A percentile compares a stretch with the other conserved stretches of the same genome.
Evolutionary conservation across 2,113 vertebrate genomes (phyloP).

Genomic region (Otocyon megalotis): DNA sequence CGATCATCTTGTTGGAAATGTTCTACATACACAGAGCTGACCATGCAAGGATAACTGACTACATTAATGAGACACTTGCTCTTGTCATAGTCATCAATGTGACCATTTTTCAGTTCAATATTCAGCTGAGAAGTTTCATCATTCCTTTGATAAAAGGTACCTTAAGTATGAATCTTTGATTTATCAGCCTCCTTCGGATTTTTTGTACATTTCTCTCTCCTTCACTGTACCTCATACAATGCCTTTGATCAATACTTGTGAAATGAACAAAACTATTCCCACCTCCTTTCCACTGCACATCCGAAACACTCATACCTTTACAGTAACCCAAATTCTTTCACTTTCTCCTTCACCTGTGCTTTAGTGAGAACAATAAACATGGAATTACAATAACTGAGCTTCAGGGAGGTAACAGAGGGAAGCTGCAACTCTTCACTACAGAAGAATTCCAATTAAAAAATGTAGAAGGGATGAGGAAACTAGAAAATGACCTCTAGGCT

Average conservation of each 20-base stretch:
- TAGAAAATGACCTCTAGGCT: neutral
- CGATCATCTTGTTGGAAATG: neutral
- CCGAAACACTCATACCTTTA: neutral
- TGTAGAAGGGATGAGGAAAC: neutral
- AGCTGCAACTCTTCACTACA: neutral
- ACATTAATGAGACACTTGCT: neutral
- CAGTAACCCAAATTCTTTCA: neutral
- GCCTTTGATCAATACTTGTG: neutral
- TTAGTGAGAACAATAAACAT: neutral
- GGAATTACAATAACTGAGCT: neutral
- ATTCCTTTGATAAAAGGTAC: neutral
- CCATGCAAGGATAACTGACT: neutral
- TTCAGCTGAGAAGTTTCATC: neutral
- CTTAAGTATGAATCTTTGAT: constrained; percentile 1
- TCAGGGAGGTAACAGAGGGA: neutral
- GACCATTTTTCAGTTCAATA: constrained; percentile 7
- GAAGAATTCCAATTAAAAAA: neutral
- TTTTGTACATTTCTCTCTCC: neutral
- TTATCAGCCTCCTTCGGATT: neutral
- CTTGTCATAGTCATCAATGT: neutral
- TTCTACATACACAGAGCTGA: neutral
- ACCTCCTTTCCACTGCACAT: neutral
- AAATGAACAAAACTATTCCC: neutral
- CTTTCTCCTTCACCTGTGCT: neutral
- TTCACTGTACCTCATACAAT: neutral